Percentiles rank a stretch among this genome's conserved stretches.
These are phyloP conservation scores for Naso thynnoides DNA, from an alignment of 2,797 vertebrate species.

Conservation along the genomic window DNA sequence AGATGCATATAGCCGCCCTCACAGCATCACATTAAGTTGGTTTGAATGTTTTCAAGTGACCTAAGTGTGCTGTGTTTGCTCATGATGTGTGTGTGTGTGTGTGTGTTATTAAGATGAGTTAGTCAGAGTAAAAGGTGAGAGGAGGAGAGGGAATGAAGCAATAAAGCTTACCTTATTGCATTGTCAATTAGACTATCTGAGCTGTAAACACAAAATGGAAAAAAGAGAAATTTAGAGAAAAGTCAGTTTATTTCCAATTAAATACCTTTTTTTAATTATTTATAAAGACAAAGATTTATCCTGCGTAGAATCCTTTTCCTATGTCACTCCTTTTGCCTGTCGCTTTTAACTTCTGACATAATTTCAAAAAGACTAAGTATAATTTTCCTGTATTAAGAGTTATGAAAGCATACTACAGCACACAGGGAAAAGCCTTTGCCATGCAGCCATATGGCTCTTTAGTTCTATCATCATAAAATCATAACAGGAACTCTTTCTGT, in stretches of 20 bases:
- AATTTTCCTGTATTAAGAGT: background rate
- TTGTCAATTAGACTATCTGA: constrained; percentile 77
- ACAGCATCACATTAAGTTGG: constrained; percentile 27
- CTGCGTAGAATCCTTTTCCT: too few species aligned
- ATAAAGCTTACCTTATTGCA: constrained; percentile 77
- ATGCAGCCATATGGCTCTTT: constrained; percentile 46
- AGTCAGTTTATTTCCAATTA: background rate
- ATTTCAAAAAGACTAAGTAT: background rate
- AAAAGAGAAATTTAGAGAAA: background rate
- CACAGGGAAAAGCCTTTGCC: constrained; percentile 14
- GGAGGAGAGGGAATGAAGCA: constrained; percentile 11
- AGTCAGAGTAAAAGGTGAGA: constrained; percentile 18
- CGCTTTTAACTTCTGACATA: background rate
- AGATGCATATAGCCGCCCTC: constrained; percentile 9
- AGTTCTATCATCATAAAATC: constrained; percentile 38
- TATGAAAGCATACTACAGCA: background rate
- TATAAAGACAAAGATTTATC: too few species aligned
- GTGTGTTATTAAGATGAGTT: constrained; percentile 4
- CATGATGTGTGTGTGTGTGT: constrained; percentile 21
- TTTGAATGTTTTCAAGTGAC: constrained; percentile 40
- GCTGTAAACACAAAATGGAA: constrained; percentile 58
- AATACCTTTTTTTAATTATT: too few species aligned
- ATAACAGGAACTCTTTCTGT: constrained; percentile 45
- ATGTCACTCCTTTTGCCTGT: background rate
- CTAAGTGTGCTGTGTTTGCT: constrained; percentile 23